Evolutionary conservation across 2,113 vertebrate genomes (phyloP), one percentile per base, ranked within the genome.

Genomic region (Mesitornis unicolor): DNA sequence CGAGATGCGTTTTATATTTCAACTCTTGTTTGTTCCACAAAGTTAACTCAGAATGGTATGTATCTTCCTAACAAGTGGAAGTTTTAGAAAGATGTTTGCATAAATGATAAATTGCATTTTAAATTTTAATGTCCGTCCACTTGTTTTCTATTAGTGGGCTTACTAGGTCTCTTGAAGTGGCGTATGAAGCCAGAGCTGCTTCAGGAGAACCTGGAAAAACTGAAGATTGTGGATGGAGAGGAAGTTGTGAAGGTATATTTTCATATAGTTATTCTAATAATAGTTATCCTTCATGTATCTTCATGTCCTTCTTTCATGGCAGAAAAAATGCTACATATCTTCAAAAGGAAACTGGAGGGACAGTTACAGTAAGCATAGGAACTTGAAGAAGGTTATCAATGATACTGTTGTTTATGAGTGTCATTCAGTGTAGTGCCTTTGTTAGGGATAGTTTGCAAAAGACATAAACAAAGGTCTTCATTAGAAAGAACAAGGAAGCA

Each of bases 171-270:
- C 87, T 95, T 99, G 84, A 99, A 99, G 96, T 99, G 99, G 99
- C 98, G 99, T 21, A 99, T 99, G 96, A 99, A 98, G 45, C 99
- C 99, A 29, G 98, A 99, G 53, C 98, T 99, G 60, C 98, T 99
- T 21, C 98, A 98, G 96, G 98, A 99, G 83, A 99, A 99, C 96
- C 97, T 99, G 84, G 99, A 99, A 90, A 99, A 99, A 77, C 92
- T 99, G 83, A 99, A 99, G 98, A 98, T 99, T 47, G 99, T 99
- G 73, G 99, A 99, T 97, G 99, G 99, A 71, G 99, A 99, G 90
- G 99, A 99, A 97, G 99, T 99, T 73, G 99, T 99, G 68, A 99
- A 99, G 99, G 99, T 99, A 84, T 88, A 69, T 74, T 17, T 84
- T 91, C 38, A 31, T 25, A 3, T 6, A 24, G 26, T 28, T 61